Evolutionary conservation across 2,888 invertebrate genomes (phyloP).

Genomic region (Campoplex capitator): DNA sequence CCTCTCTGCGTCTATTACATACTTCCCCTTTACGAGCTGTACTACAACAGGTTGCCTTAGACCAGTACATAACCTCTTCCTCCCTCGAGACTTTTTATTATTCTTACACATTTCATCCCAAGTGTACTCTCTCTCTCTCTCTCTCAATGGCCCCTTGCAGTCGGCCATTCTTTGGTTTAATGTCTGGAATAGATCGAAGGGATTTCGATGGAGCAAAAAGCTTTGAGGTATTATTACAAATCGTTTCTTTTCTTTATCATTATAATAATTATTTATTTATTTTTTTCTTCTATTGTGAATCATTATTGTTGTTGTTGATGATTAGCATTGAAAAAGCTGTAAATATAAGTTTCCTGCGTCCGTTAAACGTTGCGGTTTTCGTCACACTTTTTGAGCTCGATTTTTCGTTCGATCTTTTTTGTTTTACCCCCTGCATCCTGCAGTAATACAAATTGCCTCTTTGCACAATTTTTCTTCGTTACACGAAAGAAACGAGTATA

Average conservation of each 20-base stretch:
- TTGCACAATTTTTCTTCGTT: constrained; percentile 27
- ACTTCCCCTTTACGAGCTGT: constrained; percentile 42
- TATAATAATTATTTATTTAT: neutral
- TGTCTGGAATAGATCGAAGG: neutral
- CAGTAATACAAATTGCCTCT: constrained; percentile 43
- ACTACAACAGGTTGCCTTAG: constrained; percentile 48
- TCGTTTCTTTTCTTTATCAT: neutral
- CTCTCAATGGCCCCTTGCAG: neutral
- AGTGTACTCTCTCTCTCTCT: neutral
- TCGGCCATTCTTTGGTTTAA: neutral
- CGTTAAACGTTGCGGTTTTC: constrained; percentile 17
- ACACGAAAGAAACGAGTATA: neutral
- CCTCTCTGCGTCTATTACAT: constrained; percentile 40
- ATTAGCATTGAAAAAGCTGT: neutral
- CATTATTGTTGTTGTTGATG: neutral
- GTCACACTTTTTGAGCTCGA: constrained; percentile 6
- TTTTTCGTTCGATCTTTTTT: neutral
- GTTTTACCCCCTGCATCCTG: no score
- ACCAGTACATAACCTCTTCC: constrained; percentile 34
- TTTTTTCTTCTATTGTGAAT: neutral
- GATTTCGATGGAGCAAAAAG: neutral
- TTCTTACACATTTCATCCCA: neutral
- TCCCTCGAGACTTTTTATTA: constrained; percentile 35
- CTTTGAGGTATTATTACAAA: neutral
- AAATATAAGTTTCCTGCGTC: neutral